These are phyloP conservation scores for Drepanosiphum platanoidis DNA, from an alignment of 2,888 invertebrate species.

Conservation along the genomic window DNA sequence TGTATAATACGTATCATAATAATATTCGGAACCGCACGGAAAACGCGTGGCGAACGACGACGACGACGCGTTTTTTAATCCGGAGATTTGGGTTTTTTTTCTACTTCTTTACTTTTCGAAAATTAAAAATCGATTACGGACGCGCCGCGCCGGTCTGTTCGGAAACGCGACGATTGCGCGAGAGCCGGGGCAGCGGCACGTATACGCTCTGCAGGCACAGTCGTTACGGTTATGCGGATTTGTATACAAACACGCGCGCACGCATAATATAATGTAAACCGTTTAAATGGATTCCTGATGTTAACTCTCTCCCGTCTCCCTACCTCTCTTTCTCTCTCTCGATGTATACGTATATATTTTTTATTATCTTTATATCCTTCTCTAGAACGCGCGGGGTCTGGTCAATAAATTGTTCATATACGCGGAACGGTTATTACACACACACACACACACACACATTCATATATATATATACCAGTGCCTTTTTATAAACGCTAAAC, in stretches of 20 bases:
- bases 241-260: not conserved
- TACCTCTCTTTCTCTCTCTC: not conserved
- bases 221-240: slow-evolving; percentile 47
- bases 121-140: slow-evolving; percentile 44
- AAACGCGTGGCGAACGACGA: too few species aligned
- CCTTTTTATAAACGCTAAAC: not conserved
- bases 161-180: not conserved
- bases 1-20: not conserved
- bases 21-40: not conserved
- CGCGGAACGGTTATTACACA: slow-evolving; percentile 29
- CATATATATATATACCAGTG: not conserved
- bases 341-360: too few species aligned
- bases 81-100: too few species aligned
- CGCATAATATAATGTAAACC: slow-evolving; percentile 24
- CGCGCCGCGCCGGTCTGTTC: not conserved
- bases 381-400: not conserved
- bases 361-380: not conserved
- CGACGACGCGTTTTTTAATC: too few species aligned
- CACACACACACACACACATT: too few species aligned
- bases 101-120: not conserved
- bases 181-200: not conserved
- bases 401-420: slow-evolving; percentile 35
- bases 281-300: slow-evolving; percentile 50
- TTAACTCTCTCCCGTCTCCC: not conserved
- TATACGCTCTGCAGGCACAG: not conserved